Evolutionary conservation across 2,113 vertebrate genomes (phyloP).

Genomic region (Ctenodactylus gundi): DNA sequence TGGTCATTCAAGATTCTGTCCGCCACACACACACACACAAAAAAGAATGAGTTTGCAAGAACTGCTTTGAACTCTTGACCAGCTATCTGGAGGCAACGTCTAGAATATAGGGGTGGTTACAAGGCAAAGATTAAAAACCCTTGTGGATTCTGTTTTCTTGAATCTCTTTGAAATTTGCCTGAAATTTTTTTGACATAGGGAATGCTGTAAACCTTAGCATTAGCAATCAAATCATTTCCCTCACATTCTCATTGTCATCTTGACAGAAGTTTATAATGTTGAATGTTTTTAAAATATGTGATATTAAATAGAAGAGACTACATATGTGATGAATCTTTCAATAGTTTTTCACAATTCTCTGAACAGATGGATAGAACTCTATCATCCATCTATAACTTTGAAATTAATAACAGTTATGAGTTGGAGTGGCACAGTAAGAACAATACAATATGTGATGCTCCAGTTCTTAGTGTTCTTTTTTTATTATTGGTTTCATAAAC

Average conservation of each 20-base stretch:
- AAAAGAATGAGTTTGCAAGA: constrained; percentile 51
- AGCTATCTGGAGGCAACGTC: constrained; percentile 52
- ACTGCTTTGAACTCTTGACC: constrained; percentile 68
- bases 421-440: constrained; percentile 59
- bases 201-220: constrained; percentile 23
- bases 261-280: constrained; percentile 69
- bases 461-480: constrained; percentile 49
- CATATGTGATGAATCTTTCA: constrained; percentile 57
- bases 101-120: constrained; percentile 59
- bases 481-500: constrained; percentile 21
- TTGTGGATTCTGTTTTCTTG: constrained; percentile 47
- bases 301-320: constrained; percentile 68
- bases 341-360: constrained; percentile 67
- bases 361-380: constrained; percentile 70
- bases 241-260: constrained; percentile 66
- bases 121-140: constrained; percentile 67
- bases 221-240: constrained; percentile 53
- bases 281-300: constrained; percentile 67
- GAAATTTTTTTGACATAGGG: constrained; percentile 31
- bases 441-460: constrained; percentile 46
- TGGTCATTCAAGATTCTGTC: constrained; percentile 60
- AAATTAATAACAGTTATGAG: constrained; percentile 65
- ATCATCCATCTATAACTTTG: constrained; percentile 34
- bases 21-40: no score
- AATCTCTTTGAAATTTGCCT: constrained; percentile 31